phyloP scores from a whole-genome alignment of 2,797 vertebrate genomes.

The Enteromius trimaculatus region DNA sequence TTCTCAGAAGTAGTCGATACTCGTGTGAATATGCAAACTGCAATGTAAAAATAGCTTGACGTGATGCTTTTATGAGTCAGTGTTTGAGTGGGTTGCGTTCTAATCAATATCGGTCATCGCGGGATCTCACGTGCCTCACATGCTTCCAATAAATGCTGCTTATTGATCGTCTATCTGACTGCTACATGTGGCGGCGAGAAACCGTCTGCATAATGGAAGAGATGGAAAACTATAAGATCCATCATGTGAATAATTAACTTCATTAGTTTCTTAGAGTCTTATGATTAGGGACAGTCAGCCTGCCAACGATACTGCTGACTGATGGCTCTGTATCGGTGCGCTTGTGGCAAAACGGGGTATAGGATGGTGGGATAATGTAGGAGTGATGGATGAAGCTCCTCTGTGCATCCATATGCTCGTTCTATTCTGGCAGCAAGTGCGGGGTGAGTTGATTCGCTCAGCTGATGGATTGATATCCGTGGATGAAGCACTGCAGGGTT shows the following conservation, averaged over 20 bases:
- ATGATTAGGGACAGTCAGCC: slow-evolving; percentile 11
- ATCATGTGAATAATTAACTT: slow-evolving; percentile 26
- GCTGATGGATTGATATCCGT: slow-evolving; percentile 60
- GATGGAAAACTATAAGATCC: slow-evolving; percentile 21
- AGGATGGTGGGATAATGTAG: slow-evolving; percentile 47
- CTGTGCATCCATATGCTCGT: slow-evolving; percentile 50
- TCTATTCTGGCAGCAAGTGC: slow-evolving; percentile 40
- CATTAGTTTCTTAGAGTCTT: slow-evolving; percentile 1
- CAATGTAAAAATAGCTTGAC: slow-evolving; percentile 24
- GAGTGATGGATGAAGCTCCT: slow-evolving; percentile 52
- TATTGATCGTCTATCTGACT: slow-evolving; percentile 39
- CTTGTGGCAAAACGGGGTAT: slow-evolving; percentile 32
- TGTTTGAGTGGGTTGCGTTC: slow-evolving; percentile 26
- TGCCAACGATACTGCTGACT: slow-evolving; percentile 25
- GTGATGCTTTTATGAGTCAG: slow-evolving; percentile 20
- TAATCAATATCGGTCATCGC: slow-evolving; percentile 21
- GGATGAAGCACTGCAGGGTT: slow-evolving; percentile 36
- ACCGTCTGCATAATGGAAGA: background rate
- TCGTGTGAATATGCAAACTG: slow-evolving; percentile 4
- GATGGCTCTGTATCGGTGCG: slow-evolving; percentile 25
- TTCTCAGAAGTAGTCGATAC: background rate
- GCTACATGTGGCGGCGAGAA: slow-evolving; percentile 5
- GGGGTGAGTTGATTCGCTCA: slow-evolving; percentile 42
- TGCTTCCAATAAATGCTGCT: slow-evolving; percentile 10
- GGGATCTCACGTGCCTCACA: slow-evolving; percentile 19